Conservation (phyloP, 2,797 vertebrate species). For the Toxotes lorentzi region DNA sequence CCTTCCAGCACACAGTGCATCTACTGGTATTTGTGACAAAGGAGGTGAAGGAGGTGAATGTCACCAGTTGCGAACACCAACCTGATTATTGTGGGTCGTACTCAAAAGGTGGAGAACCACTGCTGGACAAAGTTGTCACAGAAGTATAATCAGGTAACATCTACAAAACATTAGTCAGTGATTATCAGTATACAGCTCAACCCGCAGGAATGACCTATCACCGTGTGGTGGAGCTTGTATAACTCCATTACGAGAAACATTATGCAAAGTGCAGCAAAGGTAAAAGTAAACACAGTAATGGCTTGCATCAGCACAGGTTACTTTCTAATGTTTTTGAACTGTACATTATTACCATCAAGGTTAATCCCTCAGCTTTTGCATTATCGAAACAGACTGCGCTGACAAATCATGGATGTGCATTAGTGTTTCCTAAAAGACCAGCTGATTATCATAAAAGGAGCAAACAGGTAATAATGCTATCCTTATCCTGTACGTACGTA, state of each 20-base stretch:
- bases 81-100: no score
- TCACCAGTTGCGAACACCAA: no score
- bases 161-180: background rate
- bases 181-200: background rate
- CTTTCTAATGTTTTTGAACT: conserved; percentile 33
- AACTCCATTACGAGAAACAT: conserved; percentile 38
- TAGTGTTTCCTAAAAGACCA: conserved; percentile 33
- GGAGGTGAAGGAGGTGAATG: no score
- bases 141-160: background rate
- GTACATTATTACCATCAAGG: conserved; percentile 43
- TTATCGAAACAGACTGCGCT: conserved; percentile 2
- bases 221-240: conserved; percentile 9
- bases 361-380: conserved; percentile 42
- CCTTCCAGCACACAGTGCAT: no score
- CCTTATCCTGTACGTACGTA: background rate
- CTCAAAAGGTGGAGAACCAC: no score
- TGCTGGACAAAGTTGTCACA: background rate
- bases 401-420: conserved; percentile 35
- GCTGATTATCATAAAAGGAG: conserved; percentile 42
- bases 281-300: conserved; percentile 51
- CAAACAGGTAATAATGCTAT: background rate
- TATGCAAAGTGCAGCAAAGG: conserved; percentile 47
- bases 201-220: conserved; percentile 21
- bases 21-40: no score
- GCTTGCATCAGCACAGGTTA: conserved; percentile 38